phyloP scores from a whole-genome alignment of 2,797 vertebrate species.

The Falco peregrinus region DNA sequence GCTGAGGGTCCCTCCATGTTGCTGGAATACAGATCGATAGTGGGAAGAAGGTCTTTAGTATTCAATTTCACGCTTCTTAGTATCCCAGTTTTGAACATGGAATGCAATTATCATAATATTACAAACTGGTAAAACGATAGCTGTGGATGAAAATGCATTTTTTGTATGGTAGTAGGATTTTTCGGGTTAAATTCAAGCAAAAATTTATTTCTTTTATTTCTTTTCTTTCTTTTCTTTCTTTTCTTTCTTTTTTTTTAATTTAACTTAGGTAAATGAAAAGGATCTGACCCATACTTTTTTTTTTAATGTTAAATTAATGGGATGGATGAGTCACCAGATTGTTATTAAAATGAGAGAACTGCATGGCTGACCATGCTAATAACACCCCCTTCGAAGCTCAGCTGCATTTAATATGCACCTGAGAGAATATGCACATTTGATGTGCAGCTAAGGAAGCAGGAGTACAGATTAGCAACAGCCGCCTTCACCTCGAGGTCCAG shows the following conservation, averaged over 20 bases:
- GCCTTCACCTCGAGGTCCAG: background rate
- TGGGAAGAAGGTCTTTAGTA: background rate
- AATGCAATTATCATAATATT: background rate
- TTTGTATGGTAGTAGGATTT: background rate
- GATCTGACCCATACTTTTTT: background rate
- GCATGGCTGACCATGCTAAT: slow-evolving; percentile 39
- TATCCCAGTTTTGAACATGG: slow-evolving; percentile 26
- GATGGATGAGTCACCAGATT: slow-evolving; percentile 37
- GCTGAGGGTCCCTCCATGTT: background rate
- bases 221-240: accelerated
- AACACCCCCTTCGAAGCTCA: background rate
- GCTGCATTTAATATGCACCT: background rate
- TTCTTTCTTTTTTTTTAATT: background rate
- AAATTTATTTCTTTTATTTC: background rate
- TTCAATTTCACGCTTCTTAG: background rate
- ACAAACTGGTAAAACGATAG: background rate
- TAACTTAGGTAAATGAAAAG: background rate
- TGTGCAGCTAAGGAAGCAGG: background rate
- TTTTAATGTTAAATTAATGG: slow-evolving; percentile 25
- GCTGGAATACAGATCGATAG: background rate
- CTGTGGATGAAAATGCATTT: background rate
- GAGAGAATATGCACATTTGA: background rate
- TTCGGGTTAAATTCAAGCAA: background rate
- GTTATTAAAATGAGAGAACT: slow-evolving; percentile 43
- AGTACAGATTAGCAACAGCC: background rate